Evolutionary conservation across 1,140 invertebrate species (phyloP), one percentile per base, ranked within the genome.

Genomic region (Pinna nobilis): DNA sequence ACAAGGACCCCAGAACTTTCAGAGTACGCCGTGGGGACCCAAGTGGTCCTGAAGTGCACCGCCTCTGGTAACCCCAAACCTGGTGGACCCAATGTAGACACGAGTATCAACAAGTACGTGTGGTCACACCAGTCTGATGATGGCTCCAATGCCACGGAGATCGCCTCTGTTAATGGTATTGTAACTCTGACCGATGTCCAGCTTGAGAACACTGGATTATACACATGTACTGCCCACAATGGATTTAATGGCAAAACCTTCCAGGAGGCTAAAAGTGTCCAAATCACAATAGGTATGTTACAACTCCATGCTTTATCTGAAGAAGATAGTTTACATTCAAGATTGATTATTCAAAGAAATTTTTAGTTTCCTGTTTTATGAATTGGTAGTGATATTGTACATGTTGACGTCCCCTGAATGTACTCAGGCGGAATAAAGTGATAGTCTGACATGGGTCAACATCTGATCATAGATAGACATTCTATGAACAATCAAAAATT

Each of bases 221-320:
- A 59, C 55, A 33, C 55, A 3, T 59, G 55, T 59, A 59, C 55
- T 20, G 55, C 55, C 20, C 37, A 35, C 30, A 59, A 59, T 20
- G 55, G 30, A 20, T 59, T 59, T n/a, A 35, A 59, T 35, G 55
- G 55, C 4, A 59, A 59, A 33, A 7, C 30, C 6, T 59, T 59
- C 30, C n/a, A n/a, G n/a, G n/a, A n/a, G n/a, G n/a, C n/a, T n/a
- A n/a, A n/a, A n/a, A n/a, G n/a, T n/a, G n/a, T n/a, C n/a, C n/a
- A n/a, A n/a, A n/a, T n/a, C n/a, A n/a, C n/a, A n/a, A n/a, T n/a
- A n/a, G n/a, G n/a, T n/a, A n/a, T n/a, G n/a, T n/a, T n/a, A n/a
- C n/a, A n/a, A n/a, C n/a, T n/a, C n/a, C n/a, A n/a, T n/a, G n/a
- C n/a, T n/a, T n/a, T n/a, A n/a, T n/a, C n/a, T n/a, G n/a, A n/a